Conservation (phyloP, 2,797 vertebrate genomes). For the Ctenosaura bakeri region DNA sequence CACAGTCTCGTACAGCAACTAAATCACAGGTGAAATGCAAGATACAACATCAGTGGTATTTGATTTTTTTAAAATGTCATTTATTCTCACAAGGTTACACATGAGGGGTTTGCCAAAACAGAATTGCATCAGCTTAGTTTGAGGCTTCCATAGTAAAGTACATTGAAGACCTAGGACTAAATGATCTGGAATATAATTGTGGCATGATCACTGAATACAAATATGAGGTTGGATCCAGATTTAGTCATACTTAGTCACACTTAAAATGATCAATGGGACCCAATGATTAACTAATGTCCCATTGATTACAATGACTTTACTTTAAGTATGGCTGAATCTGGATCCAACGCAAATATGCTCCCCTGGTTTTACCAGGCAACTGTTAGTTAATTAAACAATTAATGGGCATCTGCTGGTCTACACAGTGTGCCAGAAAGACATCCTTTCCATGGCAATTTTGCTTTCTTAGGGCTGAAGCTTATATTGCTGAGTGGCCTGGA, state of each 20-base stretch:
- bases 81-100: not conserved
- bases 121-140: not conserved
- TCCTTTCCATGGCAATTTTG: no score
- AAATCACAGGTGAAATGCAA: not conserved
- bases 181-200: not conserved
- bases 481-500: no score
- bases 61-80: not conserved
- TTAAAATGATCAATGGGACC: no score
- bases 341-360: no score
- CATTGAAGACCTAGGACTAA: no score
- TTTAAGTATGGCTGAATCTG: no score
- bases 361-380: not conserved
- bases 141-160: not conserved
- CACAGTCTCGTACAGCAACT: not conserved
- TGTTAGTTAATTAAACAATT: not conserved
- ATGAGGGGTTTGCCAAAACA: not conserved
- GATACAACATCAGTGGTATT: not conserved
- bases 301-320: no score
- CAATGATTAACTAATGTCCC: no score
- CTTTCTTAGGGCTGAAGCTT: no score
- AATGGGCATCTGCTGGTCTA: not conserved
- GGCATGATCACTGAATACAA: not conserved
- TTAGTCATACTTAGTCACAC: no score
- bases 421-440: not conserved
- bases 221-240: no score